phyloP scores from a whole-genome alignment of 2,113 vertebrate species.

The Taurulus bubalis region DNA sequence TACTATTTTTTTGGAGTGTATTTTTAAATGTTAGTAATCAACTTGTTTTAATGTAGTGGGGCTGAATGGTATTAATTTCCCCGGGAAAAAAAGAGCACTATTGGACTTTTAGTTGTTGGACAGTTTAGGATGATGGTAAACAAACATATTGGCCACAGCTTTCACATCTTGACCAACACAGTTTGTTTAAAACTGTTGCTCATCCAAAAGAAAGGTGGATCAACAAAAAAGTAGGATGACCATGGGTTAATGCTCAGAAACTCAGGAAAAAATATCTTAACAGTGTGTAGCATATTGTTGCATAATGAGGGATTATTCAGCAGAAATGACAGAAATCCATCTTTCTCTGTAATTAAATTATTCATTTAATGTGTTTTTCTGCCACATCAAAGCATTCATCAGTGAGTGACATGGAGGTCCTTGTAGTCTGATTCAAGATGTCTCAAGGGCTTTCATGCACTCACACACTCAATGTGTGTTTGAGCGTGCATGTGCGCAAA shows the following conservation, averaged over 20 bases:
- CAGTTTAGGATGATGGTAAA: background rate
- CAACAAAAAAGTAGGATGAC: too few species aligned
- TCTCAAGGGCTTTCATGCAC: background rate
- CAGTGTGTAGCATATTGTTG: background rate
- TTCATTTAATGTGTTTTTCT: background rate
- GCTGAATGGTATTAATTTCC: background rate
- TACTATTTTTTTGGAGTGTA: background rate
- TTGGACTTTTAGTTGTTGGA: background rate
- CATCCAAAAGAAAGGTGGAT: background rate
- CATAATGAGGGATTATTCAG: background rate
- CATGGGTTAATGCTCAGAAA: background rate
- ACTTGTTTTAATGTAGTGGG: background rate
- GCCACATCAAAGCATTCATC: constrained; percentile 36
- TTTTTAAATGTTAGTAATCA: background rate
- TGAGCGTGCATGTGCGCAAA: background rate
- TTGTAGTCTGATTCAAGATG: constrained; percentile 30
- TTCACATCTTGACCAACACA: background rate
- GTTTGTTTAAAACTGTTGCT: background rate
- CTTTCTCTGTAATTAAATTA: constrained; percentile 3
- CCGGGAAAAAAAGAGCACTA: too few species aligned
- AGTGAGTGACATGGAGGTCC: constrained; percentile 25
- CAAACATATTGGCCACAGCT: background rate
- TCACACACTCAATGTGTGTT: constrained; percentile 34
- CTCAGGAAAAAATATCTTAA: background rate
- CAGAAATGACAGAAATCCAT: background rate